phyloP scores from a whole-genome alignment of 1,140 invertebrate species.

The Hypsibius dujardini region DNA sequence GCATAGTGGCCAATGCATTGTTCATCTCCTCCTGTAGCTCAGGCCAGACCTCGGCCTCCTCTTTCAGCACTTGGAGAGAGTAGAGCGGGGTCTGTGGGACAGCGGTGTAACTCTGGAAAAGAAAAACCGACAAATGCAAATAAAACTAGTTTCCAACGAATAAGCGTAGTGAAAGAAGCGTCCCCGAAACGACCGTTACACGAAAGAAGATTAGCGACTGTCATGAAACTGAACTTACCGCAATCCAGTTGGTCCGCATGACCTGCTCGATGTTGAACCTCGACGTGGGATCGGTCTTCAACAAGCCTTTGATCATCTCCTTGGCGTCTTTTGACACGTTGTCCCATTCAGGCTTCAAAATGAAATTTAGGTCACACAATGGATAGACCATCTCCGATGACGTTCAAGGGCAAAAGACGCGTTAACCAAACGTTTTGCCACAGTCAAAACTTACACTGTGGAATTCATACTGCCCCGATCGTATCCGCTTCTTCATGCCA shows the following conservation, averaged over 20 bases:
- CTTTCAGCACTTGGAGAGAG: constrained; percentile 63
- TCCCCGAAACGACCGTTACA: too few species aligned
- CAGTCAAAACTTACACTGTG: constrained; percentile 39
- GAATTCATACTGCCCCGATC: constrained; percentile 88
- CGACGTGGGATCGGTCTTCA: constrained; percentile 76
- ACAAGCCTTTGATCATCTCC: constrained; percentile 76
- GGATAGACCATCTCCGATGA: too few species aligned
- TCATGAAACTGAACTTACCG: constrained; percentile 40
- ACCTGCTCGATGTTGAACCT: constrained; percentile 76
- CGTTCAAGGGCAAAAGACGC: too few species aligned
- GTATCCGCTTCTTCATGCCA: constrained; percentile 96
- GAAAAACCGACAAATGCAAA: constrained; percentile 25
- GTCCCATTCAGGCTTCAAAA: constrained; percentile 62
- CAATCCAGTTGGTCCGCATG: constrained; percentile 71
- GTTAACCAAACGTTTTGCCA: too few species aligned
- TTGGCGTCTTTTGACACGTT: constrained; percentile 80
- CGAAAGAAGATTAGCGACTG: too few species aligned
- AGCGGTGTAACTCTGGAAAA: constrained; percentile 52
- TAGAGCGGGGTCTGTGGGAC: constrained; percentile 83
- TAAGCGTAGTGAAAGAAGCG: too few species aligned
- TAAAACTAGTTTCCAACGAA: too few species aligned
- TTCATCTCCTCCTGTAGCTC: constrained; percentile 93
- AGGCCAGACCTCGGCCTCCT: constrained; percentile 76
- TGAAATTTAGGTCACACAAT: too few species aligned
- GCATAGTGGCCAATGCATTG: constrained; percentile 81